phyloP scores from a whole-genome alignment of 2,113 vertebrate genomes.

The Nothoprocta perdicaria region DNA sequence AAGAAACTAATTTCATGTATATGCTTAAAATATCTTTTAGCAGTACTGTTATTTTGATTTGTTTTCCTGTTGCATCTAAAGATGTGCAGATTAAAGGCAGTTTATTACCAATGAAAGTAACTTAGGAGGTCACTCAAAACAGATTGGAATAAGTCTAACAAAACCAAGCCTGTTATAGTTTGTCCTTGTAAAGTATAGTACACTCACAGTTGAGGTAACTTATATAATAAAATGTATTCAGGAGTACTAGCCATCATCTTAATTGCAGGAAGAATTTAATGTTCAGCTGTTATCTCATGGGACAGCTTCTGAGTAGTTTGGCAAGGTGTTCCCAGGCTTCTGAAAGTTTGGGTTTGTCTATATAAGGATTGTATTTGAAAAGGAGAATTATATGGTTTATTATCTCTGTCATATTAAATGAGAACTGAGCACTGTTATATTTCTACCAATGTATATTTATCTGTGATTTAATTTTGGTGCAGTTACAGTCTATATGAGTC shows the following conservation, averaged over 20 bases:
- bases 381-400: neutral
- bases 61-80: neutral
- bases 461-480: neutral
- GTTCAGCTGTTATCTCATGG: neutral
- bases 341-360: neutral
- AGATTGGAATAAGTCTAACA: neutral
- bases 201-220: neutral
- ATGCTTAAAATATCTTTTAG: neutral
- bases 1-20: neutral
- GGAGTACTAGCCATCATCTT: neutral
- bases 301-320: neutral
- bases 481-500: neutral
- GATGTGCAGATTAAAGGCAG: neutral
- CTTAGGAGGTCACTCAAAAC: neutral
- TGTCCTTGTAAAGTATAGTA: neutral
- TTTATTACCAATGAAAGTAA: neutral
- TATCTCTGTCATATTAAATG: neutral
- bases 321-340: neutral
- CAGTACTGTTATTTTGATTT: neutral
- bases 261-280: neutral
- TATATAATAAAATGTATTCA: neutral
- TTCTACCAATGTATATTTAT: neutral
- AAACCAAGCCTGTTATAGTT: neutral
- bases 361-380: neutral
- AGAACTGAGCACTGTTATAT: neutral